Conservation (phyloP, 2,113 vertebrate species). For the Balaeniceps rex region DNA sequence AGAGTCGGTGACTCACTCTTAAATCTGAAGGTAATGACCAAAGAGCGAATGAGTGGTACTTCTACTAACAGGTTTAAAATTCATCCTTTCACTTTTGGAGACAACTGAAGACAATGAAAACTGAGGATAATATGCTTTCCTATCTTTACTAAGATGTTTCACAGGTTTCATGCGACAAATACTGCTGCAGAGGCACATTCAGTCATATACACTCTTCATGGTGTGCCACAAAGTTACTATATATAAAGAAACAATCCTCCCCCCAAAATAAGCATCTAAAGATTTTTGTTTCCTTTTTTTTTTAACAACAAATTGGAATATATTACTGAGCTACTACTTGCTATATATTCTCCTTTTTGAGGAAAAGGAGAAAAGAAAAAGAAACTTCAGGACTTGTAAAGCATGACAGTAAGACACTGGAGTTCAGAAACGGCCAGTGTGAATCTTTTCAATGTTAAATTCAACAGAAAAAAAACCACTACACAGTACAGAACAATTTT, state of each 20-base stretch:
- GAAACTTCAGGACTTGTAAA: background rate
- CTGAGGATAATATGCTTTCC: background rate
- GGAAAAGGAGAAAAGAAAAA: background rate
- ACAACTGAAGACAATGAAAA: background rate
- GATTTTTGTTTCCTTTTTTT: background rate
- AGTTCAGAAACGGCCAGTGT: background rate
- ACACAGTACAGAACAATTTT: background rate
- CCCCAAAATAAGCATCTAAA: background rate
- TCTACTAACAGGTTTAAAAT: background rate
- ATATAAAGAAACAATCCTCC: background rate
- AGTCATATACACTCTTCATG: rapidly evolving
- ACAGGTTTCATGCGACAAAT: background rate
- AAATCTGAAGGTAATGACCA: background rate
- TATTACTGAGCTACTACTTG: background rate
- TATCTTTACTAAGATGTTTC: background rate
- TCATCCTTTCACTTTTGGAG: background rate
- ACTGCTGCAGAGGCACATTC: background rate
- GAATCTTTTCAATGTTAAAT: background rate
- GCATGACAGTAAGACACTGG: background rate
- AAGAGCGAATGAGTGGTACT: background rate
- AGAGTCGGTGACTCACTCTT: background rate
- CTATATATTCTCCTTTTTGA: background rate
- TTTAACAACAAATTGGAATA: background rate
- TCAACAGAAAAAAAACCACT: background rate
- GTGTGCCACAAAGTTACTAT: background rate